These are phyloP conservation scores for Lytechinus variegatus DNA, from an alignment of 35 echinoderm and acorn worm genomes.

Conservation along the genomic window DNA sequence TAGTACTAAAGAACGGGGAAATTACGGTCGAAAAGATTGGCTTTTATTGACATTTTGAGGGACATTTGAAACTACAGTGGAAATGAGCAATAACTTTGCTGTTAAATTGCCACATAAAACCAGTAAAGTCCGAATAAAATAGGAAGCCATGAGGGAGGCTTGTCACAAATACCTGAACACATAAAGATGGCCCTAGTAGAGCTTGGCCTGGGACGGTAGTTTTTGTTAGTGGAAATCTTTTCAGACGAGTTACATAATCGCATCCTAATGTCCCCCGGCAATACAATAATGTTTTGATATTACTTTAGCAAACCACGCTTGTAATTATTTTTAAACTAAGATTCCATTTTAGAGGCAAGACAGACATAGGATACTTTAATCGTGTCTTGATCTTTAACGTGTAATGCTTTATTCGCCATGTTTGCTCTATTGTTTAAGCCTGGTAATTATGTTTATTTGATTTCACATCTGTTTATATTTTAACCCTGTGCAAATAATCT, in stretches of 20 bases:
- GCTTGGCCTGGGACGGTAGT: background rate
- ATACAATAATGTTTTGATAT: background rate
- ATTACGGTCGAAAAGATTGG: background rate
- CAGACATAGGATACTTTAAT: no score
- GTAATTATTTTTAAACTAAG: background rate
- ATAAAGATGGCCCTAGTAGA: background rate
- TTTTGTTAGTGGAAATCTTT: background rate
- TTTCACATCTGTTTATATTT: no score
- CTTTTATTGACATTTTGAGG: background rate
- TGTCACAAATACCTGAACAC: background rate
- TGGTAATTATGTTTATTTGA: no score
- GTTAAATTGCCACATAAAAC: slow-evolving; percentile 13
- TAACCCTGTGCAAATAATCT: no score
- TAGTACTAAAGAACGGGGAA: background rate
- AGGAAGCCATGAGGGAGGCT: background rate
- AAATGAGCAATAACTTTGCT: slow-evolving; percentile 14
- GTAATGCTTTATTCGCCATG: no score
- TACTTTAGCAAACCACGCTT: background rate
- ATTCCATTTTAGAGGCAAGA: no score
- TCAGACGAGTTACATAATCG: background rate
- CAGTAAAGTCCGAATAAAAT: background rate
- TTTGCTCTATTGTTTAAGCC: no score
- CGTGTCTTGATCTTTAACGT: no score
- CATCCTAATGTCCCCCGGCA: background rate
- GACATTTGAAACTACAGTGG: slow-evolving; percentile 1